phyloP scores from a whole-genome alignment of 2,797 vertebrate genomes.

The Parauchenoglanis ngamensis region DNA sequence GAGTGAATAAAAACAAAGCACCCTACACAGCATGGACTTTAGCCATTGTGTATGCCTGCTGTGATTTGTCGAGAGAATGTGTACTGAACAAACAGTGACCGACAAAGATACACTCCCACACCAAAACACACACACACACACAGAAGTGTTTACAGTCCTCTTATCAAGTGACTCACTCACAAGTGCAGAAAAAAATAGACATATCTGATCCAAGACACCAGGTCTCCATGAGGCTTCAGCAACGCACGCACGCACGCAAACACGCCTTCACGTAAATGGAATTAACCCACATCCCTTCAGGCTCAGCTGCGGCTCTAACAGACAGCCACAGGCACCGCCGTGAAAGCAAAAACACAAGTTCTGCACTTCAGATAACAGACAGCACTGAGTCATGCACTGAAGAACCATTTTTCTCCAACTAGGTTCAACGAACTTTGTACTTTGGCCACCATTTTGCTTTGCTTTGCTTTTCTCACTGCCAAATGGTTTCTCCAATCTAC shows the following conservation, averaged over 20 bases:
- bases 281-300: constrained; percentile 25
- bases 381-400: constrained; percentile 12
- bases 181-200: background rate
- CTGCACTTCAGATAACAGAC: background rate
- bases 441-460: background rate
- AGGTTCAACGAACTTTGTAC: background rate
- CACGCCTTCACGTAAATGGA: background rate
- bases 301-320: background rate
- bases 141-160: constrained; percentile 20
- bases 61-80: constrained; percentile 22
- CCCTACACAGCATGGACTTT: constrained; percentile 24
- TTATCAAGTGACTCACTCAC: background rate
- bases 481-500: constrained; percentile 1
- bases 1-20: background rate
- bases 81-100: constrained; percentile 46
- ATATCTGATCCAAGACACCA: background rate
- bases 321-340: background rate
- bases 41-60: constrained; percentile 6
- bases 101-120: constrained; percentile 22
- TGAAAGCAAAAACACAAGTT: background rate
- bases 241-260: background rate
- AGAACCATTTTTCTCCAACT: constrained; percentile 19
- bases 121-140: background rate
- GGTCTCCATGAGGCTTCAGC: background rate
- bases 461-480: constrained; percentile 7